Base-by-base conservation (phyloP, 2,113 vertebrate genomes). In the Porphyrio hochstetteri region DNA sequence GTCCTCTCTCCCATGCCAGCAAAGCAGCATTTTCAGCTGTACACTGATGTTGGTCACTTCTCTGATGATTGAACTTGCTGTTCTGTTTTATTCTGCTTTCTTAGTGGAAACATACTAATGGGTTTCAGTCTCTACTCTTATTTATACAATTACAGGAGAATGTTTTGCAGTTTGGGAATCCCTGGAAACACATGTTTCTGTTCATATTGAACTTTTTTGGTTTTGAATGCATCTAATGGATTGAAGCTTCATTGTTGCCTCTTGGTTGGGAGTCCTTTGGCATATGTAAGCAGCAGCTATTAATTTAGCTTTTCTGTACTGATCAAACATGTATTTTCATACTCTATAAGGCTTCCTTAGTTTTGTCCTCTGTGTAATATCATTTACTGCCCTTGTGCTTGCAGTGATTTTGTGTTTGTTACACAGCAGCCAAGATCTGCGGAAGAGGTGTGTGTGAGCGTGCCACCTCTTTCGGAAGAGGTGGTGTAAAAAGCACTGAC, bases 191-290 rank as follows among this genome's bases (percentile, higher is more conserved):
- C 93, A 94, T 90, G 92, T 93, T 96, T 96, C 74, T 94, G 81
- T 93, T 96, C 74, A 55, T 89, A 67, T 44, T 21, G 36, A 92
- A 79, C 86, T 93, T 64, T 64, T 88, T 88, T 74, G 28, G 1
- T 89, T 95, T 84, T 88, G 80, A 87, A 86, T 92, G 88, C 86
- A 94, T 95, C 96, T 90, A 92, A 69, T 82, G 74, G 57, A 42
- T 95, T 91, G 91, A 89, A 96, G 72, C 57, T 95, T 94, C 95
- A 94, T 96, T 97, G 95, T 96, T 96, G 88, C n/a, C 13, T 96
- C 96, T 92, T 77, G 0, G 92, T 92, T 17, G 86, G 96, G 74
- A 96, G 53, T 80, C 92, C 56, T 89, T 93, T 95, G 95, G 92
- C 81, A 65, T 94, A 57, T 82, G 55, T 79, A 93, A 93, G 81